Percentiles rank a stretch among this genome's conserved stretches.
These are phyloP conservation scores for Oryzias sinensis DNA, from an alignment of 2,797 vertebrate genomes.

Conservation along the genomic window DNA sequence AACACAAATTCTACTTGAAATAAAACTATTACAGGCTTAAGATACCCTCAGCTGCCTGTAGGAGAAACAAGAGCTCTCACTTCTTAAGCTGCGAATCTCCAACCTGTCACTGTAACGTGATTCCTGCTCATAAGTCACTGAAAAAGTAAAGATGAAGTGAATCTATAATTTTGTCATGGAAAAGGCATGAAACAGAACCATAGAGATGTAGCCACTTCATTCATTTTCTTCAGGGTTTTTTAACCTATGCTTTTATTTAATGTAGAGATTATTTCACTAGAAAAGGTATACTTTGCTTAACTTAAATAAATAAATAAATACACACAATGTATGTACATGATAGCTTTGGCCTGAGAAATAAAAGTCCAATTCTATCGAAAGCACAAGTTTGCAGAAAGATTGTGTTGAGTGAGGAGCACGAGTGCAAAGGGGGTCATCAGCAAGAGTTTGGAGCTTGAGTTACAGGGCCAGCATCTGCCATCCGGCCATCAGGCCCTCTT, in stretches of 20 bases:
- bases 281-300: too few relatives aligned
- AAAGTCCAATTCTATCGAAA: conserved; percentile 37
- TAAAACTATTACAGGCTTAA: conserved; percentile 49
- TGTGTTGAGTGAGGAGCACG: conserved; percentile 58
- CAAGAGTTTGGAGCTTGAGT: conserved; percentile 80
- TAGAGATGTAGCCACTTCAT: conserved; percentile 33
- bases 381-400: conserved; percentile 38
- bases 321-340: neutral
- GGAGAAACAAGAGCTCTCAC: conserved; percentile 48
- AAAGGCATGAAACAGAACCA: conserved; percentile 27
- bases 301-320: neutral
- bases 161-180: conserved; percentile 34
- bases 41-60: conserved; percentile 31
- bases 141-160: conserved; percentile 29
- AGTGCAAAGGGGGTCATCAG: conserved; percentile 63
- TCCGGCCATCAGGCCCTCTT: conserved; percentile 78
- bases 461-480: conserved; percentile 87
- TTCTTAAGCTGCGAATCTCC: conserved; percentile 42
- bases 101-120: conserved; percentile 46
- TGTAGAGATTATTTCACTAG: too few relatives aligned
- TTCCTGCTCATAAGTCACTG: conserved; percentile 30
- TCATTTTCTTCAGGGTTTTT: conserved; percentile 17
- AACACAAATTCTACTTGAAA: conserved; percentile 35
- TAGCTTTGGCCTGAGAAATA: conserved; percentile 2
- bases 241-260: conserved; percentile 4